Base-by-base conservation (phyloP, 2,888 invertebrate species). In the Sminthurides aquaticus region DNA sequence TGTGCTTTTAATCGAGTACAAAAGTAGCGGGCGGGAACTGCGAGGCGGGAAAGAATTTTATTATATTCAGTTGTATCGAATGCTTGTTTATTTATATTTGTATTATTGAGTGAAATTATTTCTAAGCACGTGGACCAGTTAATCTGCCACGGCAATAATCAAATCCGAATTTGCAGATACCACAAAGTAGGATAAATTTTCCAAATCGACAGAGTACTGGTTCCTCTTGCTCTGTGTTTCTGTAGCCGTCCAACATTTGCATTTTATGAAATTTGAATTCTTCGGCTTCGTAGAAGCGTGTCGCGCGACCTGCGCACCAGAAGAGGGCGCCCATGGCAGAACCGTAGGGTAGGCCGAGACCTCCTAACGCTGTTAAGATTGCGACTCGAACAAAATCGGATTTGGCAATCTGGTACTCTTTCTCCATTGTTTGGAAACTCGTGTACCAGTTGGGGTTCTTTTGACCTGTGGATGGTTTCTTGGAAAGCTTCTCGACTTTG, bases 121-220 rank as follows among this genome's bases (percentile, higher is more conserved):
- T n/a, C n/a, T n/a, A n/a, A n/a, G n/a, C n/a, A n/a, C 43, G 43
- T 11, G 43, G 43, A 34, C 8, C 43, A 52, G 52, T 5, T 52
- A 52, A 52, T 20, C 20, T 52, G 5, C 62, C 62, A 11, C 62
- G 34, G 34, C 43, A 43, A 18, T 48, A 57, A 43, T 62, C 62
- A 49, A 57, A 57, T 8, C 25, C 26, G 15, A 62, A 57, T 49
- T 62, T 62, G 22, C 24, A 48, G 2, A 62, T 57, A 3, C 62
- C 62, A 27, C 62, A 62, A 2, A 62, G n/a, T 57, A 62, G 56
- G 2, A 62, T 27, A 26, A 62, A 57, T 49, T 62, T 62, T 11
- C 62, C 62, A 24, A 62, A 57, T 5, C 62, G 43, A 48, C 57
- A 62, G 11, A 62, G 34, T 1, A 62, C 49, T 3, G 62, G 57